Conservation (phyloP, 2,113 vertebrate genomes). For the Emberiza fucata region DNA sequence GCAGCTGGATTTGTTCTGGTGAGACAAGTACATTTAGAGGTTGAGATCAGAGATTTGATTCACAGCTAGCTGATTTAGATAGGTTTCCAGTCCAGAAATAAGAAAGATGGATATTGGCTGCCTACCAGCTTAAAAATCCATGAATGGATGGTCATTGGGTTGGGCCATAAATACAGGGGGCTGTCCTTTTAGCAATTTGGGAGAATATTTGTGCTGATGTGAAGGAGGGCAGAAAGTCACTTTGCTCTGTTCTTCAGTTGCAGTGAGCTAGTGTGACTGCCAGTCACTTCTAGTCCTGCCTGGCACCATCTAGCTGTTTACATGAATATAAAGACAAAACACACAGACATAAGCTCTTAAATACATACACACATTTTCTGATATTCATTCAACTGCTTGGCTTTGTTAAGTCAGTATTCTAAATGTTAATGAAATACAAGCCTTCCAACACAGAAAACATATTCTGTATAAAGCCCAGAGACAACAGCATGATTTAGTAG, state of each 20-base stretch:
- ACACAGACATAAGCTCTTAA: not conserved
- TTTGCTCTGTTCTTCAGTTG: not conserved
- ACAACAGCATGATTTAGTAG: not conserved
- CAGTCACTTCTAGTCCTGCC: not conserved
- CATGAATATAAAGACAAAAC: fast-evolving
- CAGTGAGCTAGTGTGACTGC: not conserved
- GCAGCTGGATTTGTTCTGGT: not conserved
- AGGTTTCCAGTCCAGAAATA: not conserved
- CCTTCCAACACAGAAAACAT: not conserved
- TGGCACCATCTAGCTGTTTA: not conserved
- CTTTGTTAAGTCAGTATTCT: not conserved
- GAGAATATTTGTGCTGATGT: not conserved
- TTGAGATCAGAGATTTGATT: not conserved
- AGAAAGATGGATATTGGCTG: not conserved
- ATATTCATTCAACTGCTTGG: not conserved
- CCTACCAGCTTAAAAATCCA: not conserved
- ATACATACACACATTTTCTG: not conserved
- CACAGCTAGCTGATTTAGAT: not conserved
- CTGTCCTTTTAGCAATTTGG: not conserved
- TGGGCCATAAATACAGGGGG: not conserved
- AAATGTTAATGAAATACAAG: not conserved
- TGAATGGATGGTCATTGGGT: not conserved
- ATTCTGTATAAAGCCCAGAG: not conserved
- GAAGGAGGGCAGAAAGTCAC: not conserved
- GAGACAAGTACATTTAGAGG: not conserved